Evolutionary conservation across 2,888 invertebrate genomes (phyloP).

Genomic region (Epiblema foenella): DNA sequence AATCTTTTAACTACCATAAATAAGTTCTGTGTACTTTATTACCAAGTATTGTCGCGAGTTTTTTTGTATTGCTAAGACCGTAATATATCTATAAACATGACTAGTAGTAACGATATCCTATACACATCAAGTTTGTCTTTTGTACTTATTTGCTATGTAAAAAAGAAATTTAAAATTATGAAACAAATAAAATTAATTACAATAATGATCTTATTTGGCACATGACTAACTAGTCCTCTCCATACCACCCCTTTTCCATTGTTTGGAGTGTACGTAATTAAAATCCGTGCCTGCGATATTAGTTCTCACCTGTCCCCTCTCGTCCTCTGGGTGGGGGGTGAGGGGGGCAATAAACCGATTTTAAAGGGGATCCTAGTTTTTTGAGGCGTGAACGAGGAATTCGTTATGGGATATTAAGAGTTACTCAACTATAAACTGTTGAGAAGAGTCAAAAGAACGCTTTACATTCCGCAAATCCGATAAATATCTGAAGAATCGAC

Average conservation of each 20-base stretch:
- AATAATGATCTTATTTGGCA: too few relatives aligned
- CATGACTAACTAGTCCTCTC: slow-evolving; percentile 50
- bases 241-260: slow-evolving; percentile 57
- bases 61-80: too few relatives aligned
- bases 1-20: too few relatives aligned
- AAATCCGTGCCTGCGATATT: slow-evolving; percentile 74
- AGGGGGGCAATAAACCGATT: slow-evolving; percentile 39
- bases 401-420: slow-evolving; percentile 31
- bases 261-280: slow-evolving; percentile 78
- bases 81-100: too few relatives aligned
- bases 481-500: background rate
- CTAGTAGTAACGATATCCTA: too few relatives aligned
- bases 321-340: background rate
- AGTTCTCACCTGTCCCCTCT: slow-evolving; percentile 65
- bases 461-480: background rate
- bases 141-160: too few relatives aligned
- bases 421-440: background rate
- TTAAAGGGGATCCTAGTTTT: slow-evolving; percentile 42
- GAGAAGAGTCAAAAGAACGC: background rate
- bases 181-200: too few relatives aligned
- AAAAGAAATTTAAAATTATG: too few relatives aligned
- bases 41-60: too few relatives aligned
- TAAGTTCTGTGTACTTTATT: too few relatives aligned
- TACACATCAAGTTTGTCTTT: too few relatives aligned
- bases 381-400: slow-evolving; percentile 33